Evolutionary conservation across 2,113 vertebrate genomes (phyloP).

Genomic region (Halcyon senegalensis): DNA sequence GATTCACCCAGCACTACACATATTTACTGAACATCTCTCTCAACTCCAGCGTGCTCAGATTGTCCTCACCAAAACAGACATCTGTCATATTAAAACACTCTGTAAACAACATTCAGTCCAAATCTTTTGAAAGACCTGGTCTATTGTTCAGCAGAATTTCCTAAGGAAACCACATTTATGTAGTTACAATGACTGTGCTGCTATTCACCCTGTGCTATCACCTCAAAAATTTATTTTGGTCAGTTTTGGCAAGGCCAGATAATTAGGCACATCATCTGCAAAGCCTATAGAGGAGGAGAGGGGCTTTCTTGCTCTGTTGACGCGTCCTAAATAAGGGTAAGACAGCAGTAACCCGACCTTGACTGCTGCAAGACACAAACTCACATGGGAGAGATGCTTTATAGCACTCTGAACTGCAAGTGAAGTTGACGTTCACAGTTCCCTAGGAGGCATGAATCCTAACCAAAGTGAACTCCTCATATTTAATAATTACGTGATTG

Average conservation of each 20-base stretch:
- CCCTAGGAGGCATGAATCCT: background rate
- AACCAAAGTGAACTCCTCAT: background rate
- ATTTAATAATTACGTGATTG: background rate
- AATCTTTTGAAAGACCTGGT: background rate
- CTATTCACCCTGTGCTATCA: background rate
- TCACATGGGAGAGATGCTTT: background rate
- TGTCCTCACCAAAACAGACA: background rate
- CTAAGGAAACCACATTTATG: conserved; percentile 29
- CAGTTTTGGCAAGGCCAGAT: background rate
- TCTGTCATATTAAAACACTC: background rate
- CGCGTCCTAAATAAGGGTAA: background rate
- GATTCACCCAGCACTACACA: background rate
- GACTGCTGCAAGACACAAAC: background rate
- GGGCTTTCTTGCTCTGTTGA: background rate
- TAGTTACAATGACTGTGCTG: conserved; percentile 7
- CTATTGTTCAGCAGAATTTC: conserved; percentile 50
- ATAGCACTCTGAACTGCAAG: background rate
- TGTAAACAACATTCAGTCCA: background rate
- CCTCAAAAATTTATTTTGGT: conserved; percentile 24
- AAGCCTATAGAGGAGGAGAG: conserved; percentile 3
- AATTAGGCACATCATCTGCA: background rate
- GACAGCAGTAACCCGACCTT: background rate
- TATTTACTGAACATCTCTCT: background rate
- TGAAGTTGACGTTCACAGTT: background rate
- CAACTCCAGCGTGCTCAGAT: background rate